phyloP scores from a whole-genome alignment of 2,888 invertebrate species.

The Tenthredo livida region DNA sequence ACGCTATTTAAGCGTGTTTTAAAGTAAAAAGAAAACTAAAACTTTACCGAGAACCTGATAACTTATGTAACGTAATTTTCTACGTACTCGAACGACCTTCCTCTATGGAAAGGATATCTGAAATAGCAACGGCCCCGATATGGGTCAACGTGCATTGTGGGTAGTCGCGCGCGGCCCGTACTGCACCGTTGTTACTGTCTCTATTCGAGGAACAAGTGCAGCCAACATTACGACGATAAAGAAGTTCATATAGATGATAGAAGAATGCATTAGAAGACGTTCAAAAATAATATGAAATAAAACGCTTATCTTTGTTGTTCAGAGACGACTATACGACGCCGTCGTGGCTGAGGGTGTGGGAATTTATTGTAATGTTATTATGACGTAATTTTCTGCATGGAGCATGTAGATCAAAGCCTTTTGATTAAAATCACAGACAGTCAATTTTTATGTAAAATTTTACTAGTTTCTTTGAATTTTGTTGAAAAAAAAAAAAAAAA shows the following conservation, averaged over 20 bases:
- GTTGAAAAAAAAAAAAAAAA: too few relatives aligned
- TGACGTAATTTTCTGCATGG: too few relatives aligned
- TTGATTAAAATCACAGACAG: background rate
- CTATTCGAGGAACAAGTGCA: slow-evolving; percentile 52
- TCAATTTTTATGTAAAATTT: background rate
- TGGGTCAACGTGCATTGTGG: slow-evolving; percentile 77
- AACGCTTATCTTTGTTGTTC: background rate
- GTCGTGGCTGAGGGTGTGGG: background rate
- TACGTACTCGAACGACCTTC: slow-evolving; percentile 73
- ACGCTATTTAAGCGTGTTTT: background rate
- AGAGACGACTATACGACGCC: background rate
- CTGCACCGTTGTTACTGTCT: slow-evolving; percentile 60
- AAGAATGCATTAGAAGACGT: background rate
- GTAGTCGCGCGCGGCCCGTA: slow-evolving; percentile 56
- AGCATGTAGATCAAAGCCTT: background rate
- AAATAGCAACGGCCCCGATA: slow-evolving; percentile 79
- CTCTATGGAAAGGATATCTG: slow-evolving; percentile 78
- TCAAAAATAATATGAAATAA: background rate
- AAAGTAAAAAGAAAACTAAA: background rate
- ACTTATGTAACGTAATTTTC: slow-evolving; percentile 43
- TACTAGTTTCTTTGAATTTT: background rate
- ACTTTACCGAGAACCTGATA: slow-evolving; percentile 37
- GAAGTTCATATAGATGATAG: background rate
- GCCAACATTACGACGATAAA: slow-evolving; percentile 24
- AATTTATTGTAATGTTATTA: background rate